phyloP scores from a whole-genome alignment of 2,888 invertebrate species.

The Coelogynopora nodosa region DNA sequence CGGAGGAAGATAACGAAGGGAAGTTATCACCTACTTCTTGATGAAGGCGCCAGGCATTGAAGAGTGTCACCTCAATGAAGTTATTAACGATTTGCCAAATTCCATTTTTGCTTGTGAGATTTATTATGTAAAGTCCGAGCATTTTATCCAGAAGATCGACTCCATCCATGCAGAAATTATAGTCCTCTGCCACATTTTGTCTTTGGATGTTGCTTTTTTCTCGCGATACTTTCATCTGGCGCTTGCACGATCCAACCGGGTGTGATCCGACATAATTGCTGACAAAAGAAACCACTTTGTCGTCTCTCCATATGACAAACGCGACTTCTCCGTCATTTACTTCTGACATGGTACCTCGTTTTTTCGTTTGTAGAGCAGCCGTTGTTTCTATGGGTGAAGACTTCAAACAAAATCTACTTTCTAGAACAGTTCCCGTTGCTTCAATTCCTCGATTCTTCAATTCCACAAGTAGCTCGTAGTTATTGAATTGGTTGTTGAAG shows the following conservation, averaged over 20 bases:
- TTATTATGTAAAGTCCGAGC: background rate
- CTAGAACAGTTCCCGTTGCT: background rate
- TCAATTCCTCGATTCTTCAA: background rate
- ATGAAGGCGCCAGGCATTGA: slow-evolving; percentile 5
- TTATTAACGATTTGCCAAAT: background rate
- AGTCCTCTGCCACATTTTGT: background rate
- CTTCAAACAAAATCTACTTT: slow-evolving; percentile 5
- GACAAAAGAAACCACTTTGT: slow-evolving; percentile 6
- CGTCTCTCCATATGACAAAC: slow-evolving; percentile 3
- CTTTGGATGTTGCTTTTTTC: background rate
- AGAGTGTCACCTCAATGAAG: background rate
- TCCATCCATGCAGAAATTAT: background rate
- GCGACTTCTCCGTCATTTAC: background rate
- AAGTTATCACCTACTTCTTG: background rate
- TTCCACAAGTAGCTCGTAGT: background rate
- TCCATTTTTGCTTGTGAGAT: slow-evolving; percentile 14
- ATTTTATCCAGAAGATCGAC: slow-evolving; percentile 9
- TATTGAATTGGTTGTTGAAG: background rate
- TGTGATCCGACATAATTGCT: slow-evolving; percentile 10
- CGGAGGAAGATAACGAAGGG: background rate
- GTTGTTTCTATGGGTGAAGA: background rate
- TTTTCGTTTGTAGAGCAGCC: background rate
- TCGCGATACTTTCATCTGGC: background rate
- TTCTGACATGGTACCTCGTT: background rate
- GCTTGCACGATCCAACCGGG: background rate